Base-by-base conservation (phyloP, 2,888 invertebrate species). In the Drosophila kokeensis region DNA sequence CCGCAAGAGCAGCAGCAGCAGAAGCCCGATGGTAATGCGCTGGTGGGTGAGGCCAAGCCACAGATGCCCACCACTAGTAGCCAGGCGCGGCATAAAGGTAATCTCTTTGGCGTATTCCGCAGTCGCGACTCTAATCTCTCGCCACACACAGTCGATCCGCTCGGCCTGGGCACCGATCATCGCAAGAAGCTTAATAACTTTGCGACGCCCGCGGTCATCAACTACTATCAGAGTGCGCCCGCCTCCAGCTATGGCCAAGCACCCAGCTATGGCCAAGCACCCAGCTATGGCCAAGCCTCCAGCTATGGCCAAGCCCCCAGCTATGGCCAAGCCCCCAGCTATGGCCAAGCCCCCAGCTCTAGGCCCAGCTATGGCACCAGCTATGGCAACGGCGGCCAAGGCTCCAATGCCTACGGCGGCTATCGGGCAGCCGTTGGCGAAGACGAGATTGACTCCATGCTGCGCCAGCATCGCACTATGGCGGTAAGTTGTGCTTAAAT, bases 51-150 rank as follows among this genome's bases (percentile, higher is more conserved):
- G 36, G 82, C 91, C 0, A 77, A 76, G 24, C 89, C 92, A 11
- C 92, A 92, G 69, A 86, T 84, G 82, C 64, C 83, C 10, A 81
- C 86, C 13, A 72, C 79, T 24, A 81, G 66, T 15, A 84, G 74
- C 18, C 72, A 69, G 59, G 86, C 79, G 5, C 86, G 91, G 2
- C 76, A 83, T 64, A 92, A 91, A 92, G 92, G 92, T 92, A 92
- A 92, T 83, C 89, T 92, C 61, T 91, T 82, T 84, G 92, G 90
- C 32, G 87, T 92, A 65, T 84, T 89, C 53, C 87, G 74, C 61
- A 82, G 67, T 63, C 60, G 68, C 64, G 76, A 74, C n/a, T 57
- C 73, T 78, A 73, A 79, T 59, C 15, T 69, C 34, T 67, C 30
- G 34, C 36, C 63, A 34, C 45, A 65, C n/a, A 57, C 82, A 63